Base-by-base conservation (phyloP, 2,888 invertebrate genomes). In the Drosophila gaucha region DNA sequence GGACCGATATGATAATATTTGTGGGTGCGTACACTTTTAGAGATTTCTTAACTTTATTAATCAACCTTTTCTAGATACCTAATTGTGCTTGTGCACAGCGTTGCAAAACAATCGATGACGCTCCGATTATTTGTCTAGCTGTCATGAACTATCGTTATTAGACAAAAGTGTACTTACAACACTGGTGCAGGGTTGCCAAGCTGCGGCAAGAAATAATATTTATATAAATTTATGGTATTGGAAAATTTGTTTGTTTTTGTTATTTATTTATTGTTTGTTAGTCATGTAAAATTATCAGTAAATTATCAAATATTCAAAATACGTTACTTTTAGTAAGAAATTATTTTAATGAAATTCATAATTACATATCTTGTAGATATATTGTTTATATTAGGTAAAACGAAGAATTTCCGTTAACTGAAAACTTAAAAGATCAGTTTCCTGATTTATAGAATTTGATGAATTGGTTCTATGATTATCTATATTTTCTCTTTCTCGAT, bases 1-100 rank as follows among this genome's bases (percentile, higher is more conserved):
- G 76, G 70, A 77, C 74, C 77, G 74, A 70, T 74, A 71, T 67
- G 66, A 74, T 63, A 62, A 39, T 63, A 46, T 55, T 56, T 8
- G 58, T 36, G 57, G 38, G 63, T 59, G 70, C 49, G 18, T 30
- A 38, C 63, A 68, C 64, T 47, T 72, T 73, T 73, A 73, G 74
- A 74, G 73, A 74, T 65, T 74, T 65, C 65, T 62, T 33, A 58
- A 44, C 24, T 74, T 50, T 66, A 33, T 26, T 49, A 63, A 55
- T 68, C 68, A 59, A 59, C 52, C 47, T 62, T 74, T 69, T 31
- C 54, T 59, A 58, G 60, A 67, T 72, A 67, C 72, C 35, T 36
- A 72, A 43, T 67, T 56, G 16, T 43, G 18, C 46, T 30, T 43
- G 31, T 12, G 12, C 28, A 6, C 73, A 74, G 66, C 9, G 70